Evolutionary conservation across 2,797 vertebrate species (phyloP).

Genomic region (Enteromius unitaeniatus): DNA sequence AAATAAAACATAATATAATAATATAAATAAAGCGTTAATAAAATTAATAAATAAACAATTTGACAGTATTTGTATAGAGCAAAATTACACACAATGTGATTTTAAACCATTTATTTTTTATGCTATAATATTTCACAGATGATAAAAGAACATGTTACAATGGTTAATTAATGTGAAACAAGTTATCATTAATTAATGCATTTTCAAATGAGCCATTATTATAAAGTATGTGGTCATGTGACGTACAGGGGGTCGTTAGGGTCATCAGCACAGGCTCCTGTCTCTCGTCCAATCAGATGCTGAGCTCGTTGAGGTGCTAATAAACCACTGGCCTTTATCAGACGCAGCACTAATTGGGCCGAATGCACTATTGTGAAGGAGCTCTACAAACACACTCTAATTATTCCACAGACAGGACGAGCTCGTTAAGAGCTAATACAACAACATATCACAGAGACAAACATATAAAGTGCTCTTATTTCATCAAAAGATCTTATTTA

Average conservation of each 20-base stretch:
- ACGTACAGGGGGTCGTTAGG: not conserved
- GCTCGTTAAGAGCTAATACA: constrained; percentile 64
- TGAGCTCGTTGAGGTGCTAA: constrained; percentile 72
- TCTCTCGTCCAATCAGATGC: constrained; percentile 41
- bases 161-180: not conserved
- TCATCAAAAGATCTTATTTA: not conserved
- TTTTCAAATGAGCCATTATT: not conserved
- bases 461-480: not conserved
- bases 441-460: not conserved
- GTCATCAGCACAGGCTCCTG: not conserved
- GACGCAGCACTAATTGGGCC: constrained; percentile 73
- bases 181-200: not conserved
- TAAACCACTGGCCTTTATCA: constrained; percentile 72
- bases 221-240: not conserved
- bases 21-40: not conserved
- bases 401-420: constrained; percentile 73
- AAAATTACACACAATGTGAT: not conserved
- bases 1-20: too few relatives aligned
- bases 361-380: constrained; percentile 70
- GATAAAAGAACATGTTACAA: not conserved
- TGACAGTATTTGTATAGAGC: not conserved
- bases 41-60: not conserved
- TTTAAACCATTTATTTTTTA: not conserved
- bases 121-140: not conserved
- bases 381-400: constrained; percentile 75